Percentiles rank a stretch among this genome's conserved stretches.
These are phyloP conservation scores for Euwallacea similis DNA, from an alignment of 1,140 invertebrate genomes.

Conservation along the genomic window DNA sequence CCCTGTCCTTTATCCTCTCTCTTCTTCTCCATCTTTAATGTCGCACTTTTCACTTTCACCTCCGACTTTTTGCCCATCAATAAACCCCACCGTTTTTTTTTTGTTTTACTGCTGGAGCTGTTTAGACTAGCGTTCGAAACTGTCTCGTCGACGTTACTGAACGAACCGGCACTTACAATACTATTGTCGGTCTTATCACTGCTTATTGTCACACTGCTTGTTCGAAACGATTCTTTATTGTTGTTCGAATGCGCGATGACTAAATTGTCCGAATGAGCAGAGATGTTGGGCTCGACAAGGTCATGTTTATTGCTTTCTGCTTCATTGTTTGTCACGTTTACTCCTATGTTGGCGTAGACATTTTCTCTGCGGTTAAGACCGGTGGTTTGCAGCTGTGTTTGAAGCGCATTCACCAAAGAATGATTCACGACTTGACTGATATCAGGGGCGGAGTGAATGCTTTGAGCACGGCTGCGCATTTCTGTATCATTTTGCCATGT, in stretches of 20 bases:
- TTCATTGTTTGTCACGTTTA: background rate
- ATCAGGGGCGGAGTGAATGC: conserved; percentile 68
- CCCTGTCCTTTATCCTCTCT: conserved; percentile 55
- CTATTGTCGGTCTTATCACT: conserved; percentile 19
- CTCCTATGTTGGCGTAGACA: conserved; percentile 27
- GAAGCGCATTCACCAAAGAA: conserved; percentile 46
- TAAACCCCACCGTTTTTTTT: conserved; percentile 64
- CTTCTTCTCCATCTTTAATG: conserved; percentile 62
- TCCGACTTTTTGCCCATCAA: conserved; percentile 60
- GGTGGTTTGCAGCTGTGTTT: conserved; percentile 33
- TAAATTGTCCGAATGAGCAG: conserved; percentile 8
- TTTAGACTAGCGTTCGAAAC: conserved; percentile 31
- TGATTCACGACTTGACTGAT: conserved; percentile 53
- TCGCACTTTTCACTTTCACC: conserved; percentile 63
- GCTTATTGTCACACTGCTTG: background rate
- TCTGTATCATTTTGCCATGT: conserved; percentile 61
- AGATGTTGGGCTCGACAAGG: background rate
- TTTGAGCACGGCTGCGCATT: conserved; percentile 64
- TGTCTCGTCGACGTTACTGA: conserved; percentile 1
- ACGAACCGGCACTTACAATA: conserved; percentile 19
- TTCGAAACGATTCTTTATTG: conserved; percentile 27
- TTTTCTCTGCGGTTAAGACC: background rate
- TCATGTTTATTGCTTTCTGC: background rate
- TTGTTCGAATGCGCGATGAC: background rate
- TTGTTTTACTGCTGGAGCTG: conserved; percentile 58